Percentiles rank a stretch among this genome's conserved stretches.
Conservation (phyloP, 2,888 invertebrate species). For the Tetanocera ferruginea region DNA sequence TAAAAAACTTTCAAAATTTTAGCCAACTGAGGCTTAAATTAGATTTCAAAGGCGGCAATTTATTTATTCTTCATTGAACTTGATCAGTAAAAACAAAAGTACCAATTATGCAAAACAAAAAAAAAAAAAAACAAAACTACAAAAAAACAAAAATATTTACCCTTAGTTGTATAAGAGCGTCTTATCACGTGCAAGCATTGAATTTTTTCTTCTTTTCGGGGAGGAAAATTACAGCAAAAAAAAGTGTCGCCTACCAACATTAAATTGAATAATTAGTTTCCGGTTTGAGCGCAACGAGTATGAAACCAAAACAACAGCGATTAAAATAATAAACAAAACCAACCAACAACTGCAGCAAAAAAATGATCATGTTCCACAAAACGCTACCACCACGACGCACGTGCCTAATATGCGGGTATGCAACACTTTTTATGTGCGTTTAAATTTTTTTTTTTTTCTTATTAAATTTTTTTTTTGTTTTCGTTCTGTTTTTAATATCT, state of each 20-base stretch:
- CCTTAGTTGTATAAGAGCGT: too few species aligned
- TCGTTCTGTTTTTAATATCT: conserved; percentile 23
- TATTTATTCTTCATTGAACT: too few species aligned
- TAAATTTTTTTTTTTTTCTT: background rate
- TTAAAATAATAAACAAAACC: conserved; percentile 28
- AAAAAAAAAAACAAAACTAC: too few species aligned
- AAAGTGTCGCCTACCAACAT: conserved; percentile 63
- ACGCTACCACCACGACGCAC: conserved; percentile 52
- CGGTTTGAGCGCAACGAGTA: conserved; percentile 54
- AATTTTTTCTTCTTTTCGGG: too few species aligned
- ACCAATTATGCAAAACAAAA: too few species aligned
- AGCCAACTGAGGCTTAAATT: too few species aligned
- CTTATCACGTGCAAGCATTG: too few species aligned
- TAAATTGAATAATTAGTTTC: conserved; percentile 67
- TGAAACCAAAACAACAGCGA: conserved; percentile 22
- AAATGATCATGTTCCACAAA: conserved; percentile 64
- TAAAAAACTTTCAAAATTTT: too few species aligned
- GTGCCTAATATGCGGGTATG: conserved; percentile 61
- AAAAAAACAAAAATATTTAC: too few species aligned
- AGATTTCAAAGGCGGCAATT: too few species aligned
- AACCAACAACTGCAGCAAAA: conserved; percentile 42
- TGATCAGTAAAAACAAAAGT: too few species aligned
- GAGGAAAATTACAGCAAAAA: conserved; percentile 53
- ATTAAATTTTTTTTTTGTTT: conserved; percentile 16
- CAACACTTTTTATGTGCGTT: conserved; percentile 14